phyloP scores from a whole-genome alignment of 2,113 vertebrate species.

The Callocephalon fimbriatum region DNA sequence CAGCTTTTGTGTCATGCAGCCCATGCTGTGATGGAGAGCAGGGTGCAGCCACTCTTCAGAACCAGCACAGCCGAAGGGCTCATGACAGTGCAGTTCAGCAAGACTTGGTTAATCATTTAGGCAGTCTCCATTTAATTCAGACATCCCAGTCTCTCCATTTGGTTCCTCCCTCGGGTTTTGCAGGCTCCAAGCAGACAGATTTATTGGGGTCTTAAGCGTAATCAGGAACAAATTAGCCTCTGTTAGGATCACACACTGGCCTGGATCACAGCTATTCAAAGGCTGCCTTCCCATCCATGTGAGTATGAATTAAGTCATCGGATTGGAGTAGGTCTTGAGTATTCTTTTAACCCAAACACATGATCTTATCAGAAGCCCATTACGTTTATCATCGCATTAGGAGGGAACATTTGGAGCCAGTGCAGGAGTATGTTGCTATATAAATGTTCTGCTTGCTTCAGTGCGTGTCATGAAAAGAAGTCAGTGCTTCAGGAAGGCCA shows the following conservation, averaged over 20 bases:
- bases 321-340: constrained; percentile 35
- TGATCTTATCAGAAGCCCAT: constrained; percentile 51
- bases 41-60: background rate
- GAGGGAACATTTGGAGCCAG: constrained; percentile 47
- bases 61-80: background rate
- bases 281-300: constrained; percentile 26
- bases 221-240: constrained; percentile 76
- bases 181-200: constrained; percentile 63
- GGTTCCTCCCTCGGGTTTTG: constrained; percentile 61
- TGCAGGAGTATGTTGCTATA: background rate
- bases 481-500: background rate
- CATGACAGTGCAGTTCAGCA: constrained; percentile 5
- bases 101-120: constrained; percentile 54
- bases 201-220: constrained; percentile 68
- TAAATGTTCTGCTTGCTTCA: constrained; percentile 46
- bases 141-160: constrained; percentile 38
- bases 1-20: background rate
- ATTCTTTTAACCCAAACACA: constrained; percentile 52
- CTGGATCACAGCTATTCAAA: constrained; percentile 18
- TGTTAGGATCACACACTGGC: constrained; percentile 45
- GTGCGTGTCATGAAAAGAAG: background rate
- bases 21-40: background rate
- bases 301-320: constrained; percentile 50
- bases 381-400: constrained; percentile 44
- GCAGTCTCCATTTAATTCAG: constrained; percentile 59